Conservation (phyloP, 2,888 invertebrate genomes). For the Dorcus parallelipipedus region DNA sequence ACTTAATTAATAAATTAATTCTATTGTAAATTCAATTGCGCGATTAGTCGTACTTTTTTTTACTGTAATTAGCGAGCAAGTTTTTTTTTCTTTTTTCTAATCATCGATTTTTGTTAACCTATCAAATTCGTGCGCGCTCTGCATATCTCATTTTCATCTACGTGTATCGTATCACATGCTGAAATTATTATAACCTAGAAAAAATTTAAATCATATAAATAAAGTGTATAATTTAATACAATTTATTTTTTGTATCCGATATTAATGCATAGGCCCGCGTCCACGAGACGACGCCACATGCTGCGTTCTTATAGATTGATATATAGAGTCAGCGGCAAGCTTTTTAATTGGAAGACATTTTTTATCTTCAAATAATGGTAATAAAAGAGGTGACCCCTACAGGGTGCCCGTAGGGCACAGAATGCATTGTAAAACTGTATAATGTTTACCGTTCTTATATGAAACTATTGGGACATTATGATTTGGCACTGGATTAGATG, state of each 20-base stretch:
- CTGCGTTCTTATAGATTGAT: conserved; percentile 49
- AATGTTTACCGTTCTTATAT: conserved; percentile 14
- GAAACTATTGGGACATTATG: background rate
- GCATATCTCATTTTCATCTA: too few species aligned
- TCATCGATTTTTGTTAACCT: too few species aligned
- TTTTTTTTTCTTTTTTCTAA: too few species aligned
- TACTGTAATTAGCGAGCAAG: too few species aligned
- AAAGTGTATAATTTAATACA: conserved; percentile 35
- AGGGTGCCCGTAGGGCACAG: conserved; percentile 39
- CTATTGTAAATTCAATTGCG: too few species aligned
- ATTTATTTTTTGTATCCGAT: conserved; percentile 41
- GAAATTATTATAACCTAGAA: too few species aligned
- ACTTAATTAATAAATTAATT: too few species aligned
- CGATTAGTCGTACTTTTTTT: too few species aligned
- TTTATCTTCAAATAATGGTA: conserved; percentile 45
- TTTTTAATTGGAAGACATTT: conserved; percentile 51
- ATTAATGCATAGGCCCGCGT: conserved; percentile 41
- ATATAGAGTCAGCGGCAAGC: conserved; percentile 48
- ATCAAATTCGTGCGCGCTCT: too few species aligned
- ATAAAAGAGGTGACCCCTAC: conserved; percentile 26
- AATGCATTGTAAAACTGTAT: conserved; percentile 19
- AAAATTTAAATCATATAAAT: conserved; percentile 16
- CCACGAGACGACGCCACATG: conserved; percentile 42
- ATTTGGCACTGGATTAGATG: background rate
- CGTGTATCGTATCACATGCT: too few species aligned